Percentiles rank a stretch among this genome's conserved stretches.
Conservation (phyloP, 2,888 invertebrate species). For the Scaptodrosophila latifasciaeformis region DNA sequence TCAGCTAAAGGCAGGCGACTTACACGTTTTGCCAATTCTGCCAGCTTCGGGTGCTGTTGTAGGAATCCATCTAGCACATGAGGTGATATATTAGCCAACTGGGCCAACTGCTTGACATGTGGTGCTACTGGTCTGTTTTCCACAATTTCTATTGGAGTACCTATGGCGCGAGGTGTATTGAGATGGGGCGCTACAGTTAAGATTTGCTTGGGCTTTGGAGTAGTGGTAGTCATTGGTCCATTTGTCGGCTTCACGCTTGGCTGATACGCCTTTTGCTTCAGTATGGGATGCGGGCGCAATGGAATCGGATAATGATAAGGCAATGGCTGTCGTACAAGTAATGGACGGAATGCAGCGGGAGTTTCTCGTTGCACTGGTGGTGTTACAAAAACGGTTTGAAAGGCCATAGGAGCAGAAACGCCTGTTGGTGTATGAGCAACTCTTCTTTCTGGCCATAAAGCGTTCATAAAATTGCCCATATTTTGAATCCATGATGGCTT, state of each 20-base stretch:
- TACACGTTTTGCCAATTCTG: conserved; percentile 54
- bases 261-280: too few species aligned
- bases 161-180: conserved; percentile 47
- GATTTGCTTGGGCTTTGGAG: conserved; percentile 4
- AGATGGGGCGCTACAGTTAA: conserved; percentile 41
- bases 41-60: conserved; percentile 60
- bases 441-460: conserved; percentile 39
- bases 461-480: conserved; percentile 49
- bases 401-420: conserved; percentile 11
- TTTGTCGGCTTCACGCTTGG: neutral
- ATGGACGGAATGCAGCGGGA: conserved; percentile 18
- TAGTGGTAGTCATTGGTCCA: neutral
- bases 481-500: conserved; percentile 44
- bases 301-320: conserved; percentile 69
- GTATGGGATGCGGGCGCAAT: conserved; percentile 39
- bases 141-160: neutral
- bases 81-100: conserved; percentile 49
- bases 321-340: conserved; percentile 44
- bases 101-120: conserved; percentile 50
- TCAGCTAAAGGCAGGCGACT: conserved; percentile 55
- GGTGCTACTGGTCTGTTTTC: conserved; percentile 31
- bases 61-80: conserved; percentile 49
- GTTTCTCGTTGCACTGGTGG: neutral
- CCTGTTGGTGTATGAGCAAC: conserved; percentile 4
- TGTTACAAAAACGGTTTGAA: conserved; percentile 30